A percentile compares a stretch with the other conserved stretches of the same genome.
Conservation (phyloP, 2,888 invertebrate species). For the Cephus runcator region DNA sequence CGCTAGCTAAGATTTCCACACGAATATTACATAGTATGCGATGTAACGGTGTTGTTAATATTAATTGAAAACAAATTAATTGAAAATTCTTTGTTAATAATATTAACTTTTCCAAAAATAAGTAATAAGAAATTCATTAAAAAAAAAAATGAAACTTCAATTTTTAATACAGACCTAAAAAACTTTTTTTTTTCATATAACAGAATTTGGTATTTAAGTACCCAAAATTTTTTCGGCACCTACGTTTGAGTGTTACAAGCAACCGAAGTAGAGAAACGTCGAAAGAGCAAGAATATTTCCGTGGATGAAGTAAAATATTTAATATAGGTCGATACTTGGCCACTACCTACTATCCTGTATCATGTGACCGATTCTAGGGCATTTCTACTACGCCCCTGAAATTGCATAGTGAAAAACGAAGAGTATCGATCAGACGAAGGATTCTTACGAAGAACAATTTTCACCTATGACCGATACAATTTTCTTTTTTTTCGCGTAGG, state of each 20-base stretch:
- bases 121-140: not conserved
- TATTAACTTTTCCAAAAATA: not conserved
- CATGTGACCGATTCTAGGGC: not conserved
- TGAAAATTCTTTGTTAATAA: not conserved
- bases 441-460: not conserved
- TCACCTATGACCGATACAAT: not conserved
- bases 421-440: not conserved
- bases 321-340: not conserved
- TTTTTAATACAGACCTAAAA: too few species aligned
- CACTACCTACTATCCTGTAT: not conserved
- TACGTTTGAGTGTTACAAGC: too few species aligned
- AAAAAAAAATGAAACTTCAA: too few species aligned
- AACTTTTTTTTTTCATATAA: too few species aligned
- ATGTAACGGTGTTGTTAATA: not conserved
- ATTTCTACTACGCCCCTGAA: not conserved
- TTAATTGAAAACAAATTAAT: not conserved
- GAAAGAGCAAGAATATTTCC: not conserved
- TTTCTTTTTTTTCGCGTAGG: not conserved
- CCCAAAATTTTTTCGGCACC: too few species aligned
- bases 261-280: not conserved
- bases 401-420: not conserved
- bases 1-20: constrained; percentile 19
- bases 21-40: constrained; percentile 14
- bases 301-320: not conserved
- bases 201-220: too few species aligned